Conservation (phyloP, 92 coral and sea anemone species). For the Micromussa lordhowensis region DNA sequence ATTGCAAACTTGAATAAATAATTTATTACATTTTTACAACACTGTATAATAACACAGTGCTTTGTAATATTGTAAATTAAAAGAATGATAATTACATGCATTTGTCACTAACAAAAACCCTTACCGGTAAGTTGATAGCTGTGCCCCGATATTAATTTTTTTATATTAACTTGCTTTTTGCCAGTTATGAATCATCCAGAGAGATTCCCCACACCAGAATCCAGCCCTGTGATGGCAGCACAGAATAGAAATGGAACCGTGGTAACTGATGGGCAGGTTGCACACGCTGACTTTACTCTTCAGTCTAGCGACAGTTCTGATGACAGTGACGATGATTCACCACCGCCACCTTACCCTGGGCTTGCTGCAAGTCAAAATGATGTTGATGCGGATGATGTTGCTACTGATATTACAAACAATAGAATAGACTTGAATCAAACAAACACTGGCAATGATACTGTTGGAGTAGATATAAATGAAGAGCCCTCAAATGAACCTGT, state of each 20-base stretch:
- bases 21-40: too few species aligned
- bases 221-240: slow-evolving; percentile 25
- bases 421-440: not conserved
- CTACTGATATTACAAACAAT: not conserved
- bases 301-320: slow-evolving; percentile 24
- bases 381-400: not conserved
- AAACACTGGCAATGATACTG: not conserved
- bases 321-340: slow-evolving; percentile 46
- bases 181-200: slow-evolving; percentile 85
- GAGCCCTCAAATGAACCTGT: not conserved
- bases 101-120: too few species aligned
- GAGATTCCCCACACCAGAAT: slow-evolving; percentile 72
- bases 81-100: too few species aligned
- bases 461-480: not conserved
- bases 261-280: not conserved
- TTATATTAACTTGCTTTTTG: not conserved
- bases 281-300: not conserved
- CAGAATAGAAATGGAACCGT: slow-evolving; percentile 4
- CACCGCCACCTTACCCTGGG: slow-evolving; percentile 75
- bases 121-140: too few species aligned
- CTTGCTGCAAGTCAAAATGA: not conserved
- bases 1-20: too few species aligned
- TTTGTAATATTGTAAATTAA: too few species aligned
- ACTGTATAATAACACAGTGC: too few species aligned
- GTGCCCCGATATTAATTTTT: not conserved